phyloP scores from a whole-genome alignment of 2,797 vertebrate genomes.

The Scolopax bukidnonensis region DNA sequence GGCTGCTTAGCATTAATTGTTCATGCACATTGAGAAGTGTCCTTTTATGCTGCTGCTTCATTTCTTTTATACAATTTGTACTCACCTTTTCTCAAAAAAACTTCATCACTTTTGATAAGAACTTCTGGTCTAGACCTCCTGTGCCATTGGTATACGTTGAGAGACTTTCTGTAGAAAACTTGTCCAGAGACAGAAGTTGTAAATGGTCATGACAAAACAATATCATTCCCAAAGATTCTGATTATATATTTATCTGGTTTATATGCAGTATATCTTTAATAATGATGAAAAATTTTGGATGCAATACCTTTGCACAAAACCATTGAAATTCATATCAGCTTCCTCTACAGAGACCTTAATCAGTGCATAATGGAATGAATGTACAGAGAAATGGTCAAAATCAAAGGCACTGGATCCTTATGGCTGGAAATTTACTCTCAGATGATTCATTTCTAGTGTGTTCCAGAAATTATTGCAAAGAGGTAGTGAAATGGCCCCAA shows the following conservation, averaged over 20 bases:
- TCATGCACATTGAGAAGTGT: fast-evolving
- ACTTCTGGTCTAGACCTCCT: not conserved
- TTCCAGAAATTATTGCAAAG: not conserved
- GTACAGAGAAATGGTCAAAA: not conserved
- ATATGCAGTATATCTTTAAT: not conserved
- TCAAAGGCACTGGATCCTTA: not conserved
- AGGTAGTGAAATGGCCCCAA: not conserved
- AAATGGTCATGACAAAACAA: not conserved
- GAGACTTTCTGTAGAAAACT: not conserved
- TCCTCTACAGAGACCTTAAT: not conserved
- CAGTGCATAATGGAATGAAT: not conserved
- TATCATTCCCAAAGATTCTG: not conserved
- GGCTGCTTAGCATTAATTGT: not conserved
- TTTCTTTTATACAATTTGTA: not conserved
- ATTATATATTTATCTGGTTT: not conserved
- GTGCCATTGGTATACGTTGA: not conserved
- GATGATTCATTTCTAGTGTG: fast-evolving
- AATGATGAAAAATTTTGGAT: not conserved
- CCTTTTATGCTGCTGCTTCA: fast-evolving
- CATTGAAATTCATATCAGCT: not conserved
- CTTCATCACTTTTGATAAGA: fast-evolving
- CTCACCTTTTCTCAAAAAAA: not conserved
- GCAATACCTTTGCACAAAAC: not conserved
- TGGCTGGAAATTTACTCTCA: not conserved
- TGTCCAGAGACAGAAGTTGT: not conserved